A percentile compares a stretch with the other conserved stretches of the same genome.
phyloP scores from a whole-genome alignment of 1,140 invertebrate species.

The Leptinotarsa undecemlineata region DNA sequence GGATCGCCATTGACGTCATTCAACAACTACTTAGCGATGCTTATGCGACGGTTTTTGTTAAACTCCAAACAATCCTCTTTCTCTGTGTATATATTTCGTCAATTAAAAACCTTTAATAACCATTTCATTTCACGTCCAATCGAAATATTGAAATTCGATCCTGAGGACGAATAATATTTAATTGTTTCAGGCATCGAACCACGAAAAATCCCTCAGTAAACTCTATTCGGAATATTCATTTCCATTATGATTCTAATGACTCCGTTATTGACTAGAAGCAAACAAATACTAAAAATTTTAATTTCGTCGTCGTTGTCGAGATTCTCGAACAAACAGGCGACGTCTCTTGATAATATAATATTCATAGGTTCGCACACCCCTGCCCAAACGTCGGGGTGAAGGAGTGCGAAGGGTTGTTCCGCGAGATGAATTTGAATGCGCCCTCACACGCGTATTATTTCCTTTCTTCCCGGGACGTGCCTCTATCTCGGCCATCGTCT shows the following conservation, averaged over 20 bases:
- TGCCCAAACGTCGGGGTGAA: neutral
- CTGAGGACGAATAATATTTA: no score
- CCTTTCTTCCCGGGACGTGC: conserved; percentile 19
- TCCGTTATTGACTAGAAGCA: conserved; percentile 21
- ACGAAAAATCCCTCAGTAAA: no score
- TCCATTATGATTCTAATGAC: conserved; percentile 9
- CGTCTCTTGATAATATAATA: conserved; percentile 33
- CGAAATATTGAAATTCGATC: no score
- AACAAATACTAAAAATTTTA: conserved; percentile 27
- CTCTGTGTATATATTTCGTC: no score
- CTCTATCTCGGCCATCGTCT: conserved; percentile 1
- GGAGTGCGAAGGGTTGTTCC: conserved; percentile 17
- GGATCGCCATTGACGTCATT: no score
- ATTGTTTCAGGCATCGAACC: no score
- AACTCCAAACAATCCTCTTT: no score
- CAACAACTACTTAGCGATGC: no score
- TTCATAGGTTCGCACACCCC: conserved; percentile 25
- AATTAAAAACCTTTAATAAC: no score
- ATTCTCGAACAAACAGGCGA: neutral
- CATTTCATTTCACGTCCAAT: no score
- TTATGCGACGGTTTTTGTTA: no score
- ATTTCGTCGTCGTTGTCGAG: neutral
- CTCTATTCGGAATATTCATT: neutral
- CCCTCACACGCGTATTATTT: conserved; percentile 18
- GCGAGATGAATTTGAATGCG: conserved; percentile 25